These are phyloP conservation scores for Prochilodus magdalenae DNA, from an alignment of 2,113 vertebrate species.

Conservation along the genomic window DNA sequence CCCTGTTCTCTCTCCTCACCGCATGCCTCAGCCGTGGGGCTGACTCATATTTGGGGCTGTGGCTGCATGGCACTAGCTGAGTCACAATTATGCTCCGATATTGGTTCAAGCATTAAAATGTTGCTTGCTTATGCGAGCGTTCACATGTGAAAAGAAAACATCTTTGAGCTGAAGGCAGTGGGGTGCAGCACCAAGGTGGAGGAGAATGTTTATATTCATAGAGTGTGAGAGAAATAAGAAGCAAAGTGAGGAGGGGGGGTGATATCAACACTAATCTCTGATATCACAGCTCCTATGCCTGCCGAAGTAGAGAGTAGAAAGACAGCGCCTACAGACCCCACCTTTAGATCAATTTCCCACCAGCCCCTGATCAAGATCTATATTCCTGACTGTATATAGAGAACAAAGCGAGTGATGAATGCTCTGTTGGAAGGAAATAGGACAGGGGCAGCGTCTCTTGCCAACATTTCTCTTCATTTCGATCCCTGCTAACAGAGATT, in stretches of 20 bases:
- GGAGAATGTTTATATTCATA: not conserved
- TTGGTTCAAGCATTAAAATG: not conserved
- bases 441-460: constrained; percentile 19
- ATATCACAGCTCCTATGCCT: constrained; percentile 23
- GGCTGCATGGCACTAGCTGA: constrained; percentile 17
- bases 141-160: not conserved
- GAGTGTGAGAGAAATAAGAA: not conserved
- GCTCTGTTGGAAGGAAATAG: constrained; percentile 20
- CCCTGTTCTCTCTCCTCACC: not conserved
- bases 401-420: constrained; percentile 41
- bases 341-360: constrained; percentile 35
- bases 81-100: not conserved
- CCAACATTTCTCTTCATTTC: constrained; percentile 40
- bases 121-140: not conserved
- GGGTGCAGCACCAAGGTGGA: too few species aligned
- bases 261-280: not conserved
- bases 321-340: not conserved
- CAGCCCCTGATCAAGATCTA: constrained; percentile 51
- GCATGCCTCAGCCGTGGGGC: not conserved
- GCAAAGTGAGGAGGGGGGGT: not conserved
- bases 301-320: not conserved
- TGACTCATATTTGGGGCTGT: constrained; percentile 26
- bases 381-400: constrained; percentile 20
- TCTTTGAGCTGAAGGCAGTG: not conserved
- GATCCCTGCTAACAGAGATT: constrained; percentile 14